A percentile compares a stretch with the other conserved stretches of the same genome.
These are phyloP conservation scores for Dinomys branickii DNA, from an alignment of 2,113 vertebrate species.

Conservation along the genomic window DNA sequence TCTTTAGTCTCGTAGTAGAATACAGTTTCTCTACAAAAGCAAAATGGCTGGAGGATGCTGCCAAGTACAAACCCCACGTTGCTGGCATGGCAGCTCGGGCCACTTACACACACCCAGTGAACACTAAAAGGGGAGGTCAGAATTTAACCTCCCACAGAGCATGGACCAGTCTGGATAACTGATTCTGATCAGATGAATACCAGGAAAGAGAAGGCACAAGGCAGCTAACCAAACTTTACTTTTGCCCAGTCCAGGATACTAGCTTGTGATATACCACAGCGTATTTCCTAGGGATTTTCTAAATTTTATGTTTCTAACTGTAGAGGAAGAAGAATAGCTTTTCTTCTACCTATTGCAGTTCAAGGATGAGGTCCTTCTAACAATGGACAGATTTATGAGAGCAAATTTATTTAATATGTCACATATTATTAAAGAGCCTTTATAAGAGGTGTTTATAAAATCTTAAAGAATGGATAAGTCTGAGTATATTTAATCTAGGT, in stretches of 20 bases:
- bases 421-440: neutral
- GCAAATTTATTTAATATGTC: neutral
- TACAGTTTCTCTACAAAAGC: neutral
- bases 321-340: neutral
- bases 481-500: neutral
- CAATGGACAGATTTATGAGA: neutral
- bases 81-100: neutral
- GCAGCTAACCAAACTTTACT: neutral
- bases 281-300: neutral
- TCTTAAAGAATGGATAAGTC: neutral
- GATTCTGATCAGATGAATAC: neutral
- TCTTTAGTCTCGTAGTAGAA: neutral
- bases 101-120: rapidly evolving
- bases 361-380: neutral
- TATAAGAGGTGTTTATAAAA: neutral
- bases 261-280: neutral
- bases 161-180: neutral
- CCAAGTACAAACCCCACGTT: neutral
- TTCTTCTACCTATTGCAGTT: neutral
- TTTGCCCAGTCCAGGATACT: neutral
- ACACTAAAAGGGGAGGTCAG: neutral
- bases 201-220: neutral
- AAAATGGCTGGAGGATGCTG: neutral
- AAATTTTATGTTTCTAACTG: constrained; percentile 28
- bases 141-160: neutral